Base-by-base conservation (phyloP, 1,140 invertebrate species). In the Helicoverpa zea region DNA sequence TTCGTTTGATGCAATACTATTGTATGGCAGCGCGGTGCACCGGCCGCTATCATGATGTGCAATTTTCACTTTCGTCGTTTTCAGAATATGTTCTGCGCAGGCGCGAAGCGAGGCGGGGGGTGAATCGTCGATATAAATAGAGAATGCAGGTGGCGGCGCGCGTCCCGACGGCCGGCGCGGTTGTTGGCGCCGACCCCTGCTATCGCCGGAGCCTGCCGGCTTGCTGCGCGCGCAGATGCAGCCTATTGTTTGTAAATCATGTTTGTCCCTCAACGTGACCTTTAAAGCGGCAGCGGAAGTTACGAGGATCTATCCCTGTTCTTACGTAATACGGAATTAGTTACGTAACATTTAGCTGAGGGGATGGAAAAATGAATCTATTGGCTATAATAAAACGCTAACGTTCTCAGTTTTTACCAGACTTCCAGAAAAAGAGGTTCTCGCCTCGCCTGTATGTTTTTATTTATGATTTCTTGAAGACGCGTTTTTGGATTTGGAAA, bases 11-110 rank as follows among this genome's bases (percentile, higher is more conserved):
- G 84, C 70, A 81, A 85, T 86, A 81, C 14, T 88, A 79, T 52
- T 82, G 68, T 82, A 84, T 85, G 73, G 68, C 83, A 72, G 79
- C 79, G 85, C 81, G 80, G 79, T 87, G 88, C 86, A 86, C 79
- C 75, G 81, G 84, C 43, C 81, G 84, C 84, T 83, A 89, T 80
- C 90, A 91, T 94, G 88, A 91, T 93, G 90, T 94, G 91, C 91
- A 92, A 92, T 93, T 94, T 94, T 93, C 92, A 94, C 92, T 94
- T 94, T 94, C 89, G 86, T 85, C 80, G 82, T 91, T 83, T 91
- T 89, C 81, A 88, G 83, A 86, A 35, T 88, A 86, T 77, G 84
- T 84, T 89, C 72, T 86, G 93, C 93, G 93, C 93, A 88, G 91
- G 93, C 90, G 92, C 88, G 90, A 85, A 76, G 58, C 80, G 85